Conservation (phyloP, 2,113 vertebrate genomes). For the Pelecanoides urinatrix region DNA sequence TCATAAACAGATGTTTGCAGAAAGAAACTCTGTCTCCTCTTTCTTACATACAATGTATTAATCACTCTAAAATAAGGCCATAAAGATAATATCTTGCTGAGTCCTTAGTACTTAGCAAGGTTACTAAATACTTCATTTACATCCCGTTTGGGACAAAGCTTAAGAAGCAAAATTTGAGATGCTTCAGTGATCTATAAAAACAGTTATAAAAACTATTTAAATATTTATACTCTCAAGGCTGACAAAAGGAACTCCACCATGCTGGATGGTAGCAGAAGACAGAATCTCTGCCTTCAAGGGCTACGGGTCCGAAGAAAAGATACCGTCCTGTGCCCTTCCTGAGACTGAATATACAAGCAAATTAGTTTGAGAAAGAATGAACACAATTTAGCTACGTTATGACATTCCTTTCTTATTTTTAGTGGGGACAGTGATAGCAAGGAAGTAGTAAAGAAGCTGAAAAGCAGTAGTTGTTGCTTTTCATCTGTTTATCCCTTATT, state of each 20-base stretch:
- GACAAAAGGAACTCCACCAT: background rate
- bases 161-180: slow-evolving; percentile 9
- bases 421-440: background rate
- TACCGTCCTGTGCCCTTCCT: background rate
- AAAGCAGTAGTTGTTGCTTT: background rate
- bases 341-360: background rate
- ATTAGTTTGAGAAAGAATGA: background rate
- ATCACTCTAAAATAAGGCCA: slow-evolving; percentile 54
- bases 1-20: slow-evolving; percentile 63
- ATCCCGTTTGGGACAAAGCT: slow-evolving; percentile 7
- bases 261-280: background rate
- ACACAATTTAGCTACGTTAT: background rate
- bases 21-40: slow-evolving; percentile 20
- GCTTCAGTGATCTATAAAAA: background rate
- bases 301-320: background rate
- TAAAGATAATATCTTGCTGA: slow-evolving; percentile 61
- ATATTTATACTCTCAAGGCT: background rate
- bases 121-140: slow-evolving; percentile 33
- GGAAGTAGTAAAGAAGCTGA: background rate
- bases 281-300: background rate
- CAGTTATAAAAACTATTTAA: background rate
- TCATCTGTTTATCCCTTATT: background rate
- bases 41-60: slow-evolving; percentile 48
- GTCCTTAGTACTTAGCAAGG: slow-evolving; percentile 13
- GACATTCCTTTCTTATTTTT: background rate